These are phyloP conservation scores for Zygaena filipendulae DNA, from an alignment of 2,888 invertebrate genomes.

Conservation along the genomic window DNA sequence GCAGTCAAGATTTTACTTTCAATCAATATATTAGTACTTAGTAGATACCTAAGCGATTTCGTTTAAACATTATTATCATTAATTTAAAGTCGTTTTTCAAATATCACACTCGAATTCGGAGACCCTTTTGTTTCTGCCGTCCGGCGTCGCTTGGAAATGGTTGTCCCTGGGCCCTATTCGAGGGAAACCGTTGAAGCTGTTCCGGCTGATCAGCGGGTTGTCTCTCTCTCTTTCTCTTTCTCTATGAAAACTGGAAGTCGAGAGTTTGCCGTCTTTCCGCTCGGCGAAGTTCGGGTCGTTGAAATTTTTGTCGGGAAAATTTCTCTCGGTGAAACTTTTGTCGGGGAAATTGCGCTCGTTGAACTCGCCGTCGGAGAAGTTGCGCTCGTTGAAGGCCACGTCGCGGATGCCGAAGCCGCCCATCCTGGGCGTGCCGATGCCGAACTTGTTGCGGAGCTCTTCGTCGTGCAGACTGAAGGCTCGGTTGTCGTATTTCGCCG, in stretches of 20 bases:
- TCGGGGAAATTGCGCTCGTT: conserved; percentile 47
- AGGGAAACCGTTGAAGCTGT: conserved; percentile 61
- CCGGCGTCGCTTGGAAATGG: conserved; percentile 54
- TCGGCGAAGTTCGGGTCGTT: conserved; percentile 34
- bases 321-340: conserved; percentile 41
- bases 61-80: too few relatives aligned
- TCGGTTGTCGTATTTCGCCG: conserved; percentile 50
- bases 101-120: conserved; percentile 75
- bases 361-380: conserved; percentile 52
- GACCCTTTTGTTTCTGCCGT: conserved; percentile 65
- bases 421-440: conserved; percentile 55
- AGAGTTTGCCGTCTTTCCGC: conserved; percentile 53
- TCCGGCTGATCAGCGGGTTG: conserved; percentile 56
- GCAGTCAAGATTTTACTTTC: too few relatives aligned
- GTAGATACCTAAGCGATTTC: too few relatives aligned
- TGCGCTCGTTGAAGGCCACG: conserved; percentile 50
- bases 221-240: conserved; percentile 33
- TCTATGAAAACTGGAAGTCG: conserved; percentile 59
- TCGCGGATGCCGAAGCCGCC: conserved; percentile 62
- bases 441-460: conserved; percentile 51
- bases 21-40: too few relatives aligned
- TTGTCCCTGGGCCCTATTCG: conserved; percentile 47
- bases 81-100: too few relatives aligned
- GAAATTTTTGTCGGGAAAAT: conserved; percentile 37
- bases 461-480: conserved; percentile 54